Conservation (phyloP, 2,797 vertebrate genomes). For the Anolis apletophallus region DNA sequence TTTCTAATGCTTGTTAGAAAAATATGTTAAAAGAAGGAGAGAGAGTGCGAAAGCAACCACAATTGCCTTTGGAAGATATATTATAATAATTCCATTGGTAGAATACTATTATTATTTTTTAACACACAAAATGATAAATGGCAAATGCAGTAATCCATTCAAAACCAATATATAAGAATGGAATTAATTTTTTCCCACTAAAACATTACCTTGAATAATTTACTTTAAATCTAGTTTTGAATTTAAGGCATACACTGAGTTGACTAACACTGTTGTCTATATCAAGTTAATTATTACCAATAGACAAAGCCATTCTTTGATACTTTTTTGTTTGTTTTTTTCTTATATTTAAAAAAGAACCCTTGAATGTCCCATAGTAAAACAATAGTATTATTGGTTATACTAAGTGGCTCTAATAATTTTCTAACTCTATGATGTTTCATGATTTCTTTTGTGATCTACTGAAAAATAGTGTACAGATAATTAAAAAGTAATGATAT, state of each 20-base stretch:
- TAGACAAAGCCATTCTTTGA: neutral
- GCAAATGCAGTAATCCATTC: neutral
- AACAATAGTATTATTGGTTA: neutral
- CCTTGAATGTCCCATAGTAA: neutral
- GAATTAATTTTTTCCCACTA: neutral
- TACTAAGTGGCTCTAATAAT: neutral
- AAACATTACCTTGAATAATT: neutral
- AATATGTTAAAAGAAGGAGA: constrained; percentile 8
- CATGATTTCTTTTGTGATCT: neutral
- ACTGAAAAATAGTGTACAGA: neutral
- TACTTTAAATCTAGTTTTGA: neutral
- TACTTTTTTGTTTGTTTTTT: neutral
- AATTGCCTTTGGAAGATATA: constrained; percentile 9
- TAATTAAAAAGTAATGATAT: neutral
- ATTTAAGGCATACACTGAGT: neutral
- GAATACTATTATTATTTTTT: constrained; percentile 2
- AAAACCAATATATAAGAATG: neutral
- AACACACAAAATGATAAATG: neutral
- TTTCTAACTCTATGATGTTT: too few relatives aligned
- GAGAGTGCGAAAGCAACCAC: constrained; percentile 3
- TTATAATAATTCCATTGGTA: neutral
- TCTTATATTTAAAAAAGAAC: neutral
- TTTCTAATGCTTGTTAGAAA: constrained; percentile 31
- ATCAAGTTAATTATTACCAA: constrained; percentile 31
- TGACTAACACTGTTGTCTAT: constrained; percentile 1